Evolutionary conservation across 2,888 invertebrate species (phyloP).

Genomic region (Callosobruchus maculatus): DNA sequence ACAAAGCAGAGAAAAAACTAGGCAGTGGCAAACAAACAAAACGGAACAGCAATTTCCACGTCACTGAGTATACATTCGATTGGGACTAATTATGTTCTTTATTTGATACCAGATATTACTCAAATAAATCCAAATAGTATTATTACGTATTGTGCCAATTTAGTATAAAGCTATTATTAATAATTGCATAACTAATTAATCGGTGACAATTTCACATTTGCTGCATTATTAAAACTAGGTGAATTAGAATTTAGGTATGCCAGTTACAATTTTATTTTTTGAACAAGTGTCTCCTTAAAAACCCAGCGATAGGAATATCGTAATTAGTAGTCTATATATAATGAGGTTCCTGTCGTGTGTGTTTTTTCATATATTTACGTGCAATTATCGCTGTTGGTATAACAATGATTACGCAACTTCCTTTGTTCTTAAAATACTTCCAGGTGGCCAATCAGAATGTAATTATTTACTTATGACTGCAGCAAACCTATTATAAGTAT

Average conservation of each 20-base stretch:
- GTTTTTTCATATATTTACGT: background rate
- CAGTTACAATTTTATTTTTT: background rate
- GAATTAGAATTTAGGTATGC: background rate
- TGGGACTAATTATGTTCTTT: background rate
- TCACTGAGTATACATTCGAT: too few species aligned
- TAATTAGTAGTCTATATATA: background rate
- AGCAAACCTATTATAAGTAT: too few species aligned
- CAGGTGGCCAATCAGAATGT: too few species aligned
- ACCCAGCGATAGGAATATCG: background rate
- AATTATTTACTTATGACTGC: too few species aligned
- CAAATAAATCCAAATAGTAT: background rate
- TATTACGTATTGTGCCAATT: background rate
- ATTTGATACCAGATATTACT: background rate
- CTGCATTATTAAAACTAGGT: background rate
- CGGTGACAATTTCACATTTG: background rate
- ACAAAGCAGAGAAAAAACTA: too few species aligned
- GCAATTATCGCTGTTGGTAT: background rate
- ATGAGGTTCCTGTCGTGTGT: background rate
- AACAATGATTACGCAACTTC: background rate
- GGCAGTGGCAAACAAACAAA: too few species aligned
- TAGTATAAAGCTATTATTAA: background rate
- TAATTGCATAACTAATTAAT: background rate
- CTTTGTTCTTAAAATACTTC: too few species aligned
- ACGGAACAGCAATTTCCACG: too few species aligned
- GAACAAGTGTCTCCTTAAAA: background rate